phyloP scores from a whole-genome alignment of 2,888 invertebrate genomes.

The Thera obeliscata region DNA sequence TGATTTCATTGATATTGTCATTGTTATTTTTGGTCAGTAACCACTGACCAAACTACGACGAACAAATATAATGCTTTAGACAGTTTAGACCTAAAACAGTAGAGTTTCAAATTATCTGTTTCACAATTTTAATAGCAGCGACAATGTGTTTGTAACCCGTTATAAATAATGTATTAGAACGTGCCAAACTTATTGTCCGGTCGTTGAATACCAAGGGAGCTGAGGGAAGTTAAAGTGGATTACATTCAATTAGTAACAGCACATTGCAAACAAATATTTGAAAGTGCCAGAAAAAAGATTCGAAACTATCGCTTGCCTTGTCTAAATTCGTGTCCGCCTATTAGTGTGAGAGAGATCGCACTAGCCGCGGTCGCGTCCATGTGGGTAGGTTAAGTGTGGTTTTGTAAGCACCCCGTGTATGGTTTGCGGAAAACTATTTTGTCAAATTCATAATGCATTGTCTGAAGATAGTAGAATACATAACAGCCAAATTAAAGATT shows the following conservation, averaged over 20 bases:
- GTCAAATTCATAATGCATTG: background rate
- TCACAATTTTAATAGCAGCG: too few relatives aligned
- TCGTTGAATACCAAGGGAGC: too few relatives aligned
- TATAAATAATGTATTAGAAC: too few relatives aligned
- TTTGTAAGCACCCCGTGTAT: conserved; percentile 74
- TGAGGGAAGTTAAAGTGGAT: background rate
- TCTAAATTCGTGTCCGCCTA: conserved; percentile 55
- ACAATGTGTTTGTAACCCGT: too few relatives aligned
- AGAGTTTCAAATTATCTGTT: too few relatives aligned
- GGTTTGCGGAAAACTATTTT: conserved; percentile 20
- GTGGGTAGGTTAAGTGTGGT: conserved; percentile 69
- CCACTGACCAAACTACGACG: too few relatives aligned
- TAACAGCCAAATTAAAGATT: background rate
- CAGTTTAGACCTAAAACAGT: too few relatives aligned
- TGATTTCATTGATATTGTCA: too few relatives aligned
- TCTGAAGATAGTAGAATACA: background rate
- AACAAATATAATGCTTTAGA: too few relatives aligned
- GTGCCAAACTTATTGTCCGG: too few relatives aligned
- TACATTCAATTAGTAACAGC: background rate
- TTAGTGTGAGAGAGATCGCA: conserved; percentile 45
- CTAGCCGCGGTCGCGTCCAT: conserved; percentile 56
- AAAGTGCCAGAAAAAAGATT: background rate
- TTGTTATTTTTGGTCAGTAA: too few relatives aligned
- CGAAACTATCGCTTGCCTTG: conserved; percentile 39
- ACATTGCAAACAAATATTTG: background rate